phyloP scores from a whole-genome alignment of 2,797 vertebrate species.

The Pangasius djambal region DNA sequence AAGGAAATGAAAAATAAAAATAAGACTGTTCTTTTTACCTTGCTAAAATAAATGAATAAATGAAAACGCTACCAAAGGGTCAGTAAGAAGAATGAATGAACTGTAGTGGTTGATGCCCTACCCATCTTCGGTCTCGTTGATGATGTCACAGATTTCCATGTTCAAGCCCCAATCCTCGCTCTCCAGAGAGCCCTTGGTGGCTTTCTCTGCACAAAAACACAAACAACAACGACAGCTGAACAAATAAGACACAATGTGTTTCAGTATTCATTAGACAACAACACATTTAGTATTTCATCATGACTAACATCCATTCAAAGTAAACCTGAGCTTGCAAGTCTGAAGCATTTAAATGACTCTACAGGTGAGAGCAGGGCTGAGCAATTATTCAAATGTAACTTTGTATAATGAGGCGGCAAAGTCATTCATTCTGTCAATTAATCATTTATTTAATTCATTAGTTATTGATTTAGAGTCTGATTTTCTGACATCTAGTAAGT shows the following conservation, averaged over 20 bases:
- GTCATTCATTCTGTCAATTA: background rate
- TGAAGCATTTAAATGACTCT: background rate
- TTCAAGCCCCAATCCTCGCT: conserved; percentile 94
- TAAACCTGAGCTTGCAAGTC: background rate
- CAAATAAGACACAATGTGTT: background rate
- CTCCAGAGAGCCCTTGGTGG: conserved; percentile 83
- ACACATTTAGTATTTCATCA: background rate
- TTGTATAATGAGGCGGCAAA: background rate
- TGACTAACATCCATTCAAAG: background rate
- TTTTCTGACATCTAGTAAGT: background rate
- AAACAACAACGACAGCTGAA: background rate
- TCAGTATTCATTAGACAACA: background rate
- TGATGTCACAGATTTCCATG: conserved; percentile 99
- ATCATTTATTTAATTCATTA: background rate
- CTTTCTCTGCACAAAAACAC: conserved; percentile 79
- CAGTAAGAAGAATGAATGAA: background rate
- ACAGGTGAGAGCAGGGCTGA: background rate
- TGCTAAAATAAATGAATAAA: background rate
- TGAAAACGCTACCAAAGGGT: background rate
- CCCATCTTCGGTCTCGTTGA: conserved; percentile 98
- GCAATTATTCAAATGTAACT: background rate
- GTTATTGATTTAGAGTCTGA: background rate
- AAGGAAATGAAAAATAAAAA: background rate
- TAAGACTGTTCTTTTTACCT: too few species aligned
- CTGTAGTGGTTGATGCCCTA: conserved; percentile 57